Evolutionary conservation across 2,797 vertebrate species (phyloP), one percentile per base, ranked within the genome.

Genomic region (Mycteria americana): DNA sequence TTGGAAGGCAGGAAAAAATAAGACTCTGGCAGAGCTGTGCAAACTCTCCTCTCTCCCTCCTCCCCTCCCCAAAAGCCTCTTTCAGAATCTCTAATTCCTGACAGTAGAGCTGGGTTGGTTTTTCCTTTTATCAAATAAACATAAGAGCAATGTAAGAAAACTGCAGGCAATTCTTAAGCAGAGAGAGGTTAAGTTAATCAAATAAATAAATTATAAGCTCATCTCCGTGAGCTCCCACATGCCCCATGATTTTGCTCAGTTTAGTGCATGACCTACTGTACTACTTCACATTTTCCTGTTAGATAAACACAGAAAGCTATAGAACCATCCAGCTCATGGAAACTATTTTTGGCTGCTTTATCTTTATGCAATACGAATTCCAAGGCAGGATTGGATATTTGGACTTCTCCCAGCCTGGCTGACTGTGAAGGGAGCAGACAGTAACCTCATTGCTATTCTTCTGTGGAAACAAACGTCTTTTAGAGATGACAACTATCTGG

Each of bases 1-100:
- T 97, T 97, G 97, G 97, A 97, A 97, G 96, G 96, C 95, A 96
- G 90, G 89, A 96, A 95, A 97, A 97, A 97, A 96, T 91, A 96
- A 95, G 72, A 82, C 48, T 89, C 92, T 96, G 95, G 92, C 96
- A 97, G 89, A 84, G 72, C 87, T 93, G 37, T 46, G 51, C 75
- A 92, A 90, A 85, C 41, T 94, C 37, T 89, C 46, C 65, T 93
- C 68, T 64, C 79, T 43, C 65, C 53, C 75, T 54, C 46, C 82
- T 89, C 74, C 82, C 50, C 56, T 94, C 68, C 64, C 53, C 72
- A 67, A 33, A 93, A 94, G 62, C 89, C 39, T 94, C 82, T 73
- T 94, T 92, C 85, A 90, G 79, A 53, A 95, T 90, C 83, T 77
- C 79, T 78, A 89, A 78, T 70, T 90, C 77, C 50, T 73, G 56